Evolutionary conservation across 1,140 invertebrate genomes (phyloP).

Genomic region (Apis dorsata): DNA sequence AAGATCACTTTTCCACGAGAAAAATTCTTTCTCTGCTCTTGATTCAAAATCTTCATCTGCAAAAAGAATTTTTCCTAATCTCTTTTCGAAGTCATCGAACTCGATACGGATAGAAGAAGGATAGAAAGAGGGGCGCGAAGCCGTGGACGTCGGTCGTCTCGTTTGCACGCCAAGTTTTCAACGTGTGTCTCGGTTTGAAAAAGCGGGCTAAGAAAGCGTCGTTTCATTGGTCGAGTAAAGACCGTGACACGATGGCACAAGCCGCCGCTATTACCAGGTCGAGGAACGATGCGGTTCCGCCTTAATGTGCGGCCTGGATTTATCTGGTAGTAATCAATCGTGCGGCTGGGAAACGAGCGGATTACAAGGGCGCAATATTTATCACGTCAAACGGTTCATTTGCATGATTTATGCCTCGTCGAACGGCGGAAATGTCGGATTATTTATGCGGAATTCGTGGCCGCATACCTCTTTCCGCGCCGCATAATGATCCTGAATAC

Average conservation of each 20-base stretch:
- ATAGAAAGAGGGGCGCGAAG: constrained; percentile 23
- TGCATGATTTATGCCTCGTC: constrained; percentile 75
- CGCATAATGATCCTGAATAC: constrained; percentile 59
- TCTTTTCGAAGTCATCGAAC: constrained; percentile 58
- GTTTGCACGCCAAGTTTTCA: constrained; percentile 65
- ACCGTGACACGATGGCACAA: constrained; percentile 49
- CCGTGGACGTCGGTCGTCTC: constrained; percentile 37
- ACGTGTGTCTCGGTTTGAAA: constrained; percentile 70
- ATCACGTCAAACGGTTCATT: constrained; percentile 77
- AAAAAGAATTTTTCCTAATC: constrained; percentile 39
- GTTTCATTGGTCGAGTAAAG: constrained; percentile 73
- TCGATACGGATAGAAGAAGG: constrained; percentile 31
- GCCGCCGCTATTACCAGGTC: constrained; percentile 12
- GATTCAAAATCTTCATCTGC: not conserved
- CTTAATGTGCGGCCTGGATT: constrained; percentile 76
- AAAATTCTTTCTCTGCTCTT: not conserved
- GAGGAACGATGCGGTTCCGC: constrained; percentile 53
- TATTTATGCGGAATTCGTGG: constrained; percentile 64
- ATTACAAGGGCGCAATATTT: constrained; percentile 73
- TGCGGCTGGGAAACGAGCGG: constrained; percentile 66
- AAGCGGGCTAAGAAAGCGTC: constrained; percentile 70
- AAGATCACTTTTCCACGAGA: not conserved
- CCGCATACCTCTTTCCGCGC: constrained; percentile 25
- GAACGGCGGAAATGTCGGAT: constrained; percentile 66
- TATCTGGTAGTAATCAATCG: constrained; percentile 77